Evolutionary conservation across 2,797 vertebrate species (phyloP).

Genomic region (Babyrousa celebensis): DNA sequence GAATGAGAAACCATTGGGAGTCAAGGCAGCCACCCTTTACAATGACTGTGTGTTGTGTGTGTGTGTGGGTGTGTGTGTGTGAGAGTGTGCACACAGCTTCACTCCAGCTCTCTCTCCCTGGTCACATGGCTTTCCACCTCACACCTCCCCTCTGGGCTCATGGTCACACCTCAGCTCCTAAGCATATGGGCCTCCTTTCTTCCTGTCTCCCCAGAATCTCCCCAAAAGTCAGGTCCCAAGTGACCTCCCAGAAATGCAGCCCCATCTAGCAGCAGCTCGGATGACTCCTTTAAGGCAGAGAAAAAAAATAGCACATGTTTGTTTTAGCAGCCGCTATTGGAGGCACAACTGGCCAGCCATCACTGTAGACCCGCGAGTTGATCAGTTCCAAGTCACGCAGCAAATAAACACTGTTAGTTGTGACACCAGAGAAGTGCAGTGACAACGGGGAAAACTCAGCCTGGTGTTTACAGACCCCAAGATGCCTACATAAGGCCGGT

Average conservation of each 20-base stretch:
- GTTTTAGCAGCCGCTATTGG: neutral
- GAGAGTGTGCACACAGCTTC: neutral
- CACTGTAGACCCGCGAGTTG: neutral
- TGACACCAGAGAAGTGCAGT: neutral
- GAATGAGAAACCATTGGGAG: neutral
- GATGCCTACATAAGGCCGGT: neutral
- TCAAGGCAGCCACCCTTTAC: neutral
- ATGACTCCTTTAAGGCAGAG: neutral
- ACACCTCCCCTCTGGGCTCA: neutral
- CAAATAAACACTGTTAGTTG: neutral
- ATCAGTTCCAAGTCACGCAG: neutral
- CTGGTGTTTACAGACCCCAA: constrained; percentile 54
- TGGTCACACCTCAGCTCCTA: neutral
- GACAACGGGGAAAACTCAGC: neutral
- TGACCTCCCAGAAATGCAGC: neutral
- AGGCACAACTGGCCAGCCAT: neutral
- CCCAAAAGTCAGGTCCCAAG: neutral
- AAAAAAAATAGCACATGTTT: neutral
- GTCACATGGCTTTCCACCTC: neutral
- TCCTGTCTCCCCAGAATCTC: constrained; percentile 27
- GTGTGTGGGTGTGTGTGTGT: too few species aligned
- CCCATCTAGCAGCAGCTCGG: neutral
- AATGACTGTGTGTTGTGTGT: neutral
- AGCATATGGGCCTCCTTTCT: neutral
- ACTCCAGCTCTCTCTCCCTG: neutral